These are phyloP conservation scores for Azemiops feae DNA, from an alignment of 2,113 vertebrate genomes.

Conservation along the genomic window DNA sequence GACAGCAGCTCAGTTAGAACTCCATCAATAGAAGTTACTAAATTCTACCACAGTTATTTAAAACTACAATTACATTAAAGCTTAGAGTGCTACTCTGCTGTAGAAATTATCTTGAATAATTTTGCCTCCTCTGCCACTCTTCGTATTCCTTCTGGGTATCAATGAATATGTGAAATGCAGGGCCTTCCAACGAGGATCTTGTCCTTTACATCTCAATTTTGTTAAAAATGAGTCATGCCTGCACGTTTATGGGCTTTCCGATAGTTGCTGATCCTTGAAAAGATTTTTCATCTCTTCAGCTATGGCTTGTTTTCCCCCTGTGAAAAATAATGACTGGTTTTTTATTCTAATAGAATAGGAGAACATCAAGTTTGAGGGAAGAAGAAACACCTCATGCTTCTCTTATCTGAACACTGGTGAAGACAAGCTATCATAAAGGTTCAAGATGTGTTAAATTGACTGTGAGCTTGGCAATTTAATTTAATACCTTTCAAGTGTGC, in stretches of 20 bases:
- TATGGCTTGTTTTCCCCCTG: not conserved
- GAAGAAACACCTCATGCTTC: not conserved
- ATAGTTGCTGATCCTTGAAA: not conserved
- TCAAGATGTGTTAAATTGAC: not conserved
- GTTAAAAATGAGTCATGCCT: not conserved
- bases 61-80: not conserved
- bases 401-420: not conserved
- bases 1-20: not conserved
- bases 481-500: not conserved
- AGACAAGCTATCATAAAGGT: not conserved
- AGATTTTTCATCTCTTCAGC: not conserved
- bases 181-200: not conserved
- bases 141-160: not conserved
- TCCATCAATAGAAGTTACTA: not conserved
- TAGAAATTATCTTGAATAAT: not conserved
- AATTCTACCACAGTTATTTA: slow-evolving; percentile 4
- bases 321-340: not conserved
- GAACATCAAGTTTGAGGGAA: not conserved
- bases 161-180: not conserved
- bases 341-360: not conserved
- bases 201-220: not conserved
- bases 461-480: not conserved
- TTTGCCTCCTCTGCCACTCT: not conserved
- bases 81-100: not conserved
- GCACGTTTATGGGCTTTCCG: not conserved